Conservation (phyloP, 2,888 invertebrate genomes). For the Meta bourneti region DNA sequence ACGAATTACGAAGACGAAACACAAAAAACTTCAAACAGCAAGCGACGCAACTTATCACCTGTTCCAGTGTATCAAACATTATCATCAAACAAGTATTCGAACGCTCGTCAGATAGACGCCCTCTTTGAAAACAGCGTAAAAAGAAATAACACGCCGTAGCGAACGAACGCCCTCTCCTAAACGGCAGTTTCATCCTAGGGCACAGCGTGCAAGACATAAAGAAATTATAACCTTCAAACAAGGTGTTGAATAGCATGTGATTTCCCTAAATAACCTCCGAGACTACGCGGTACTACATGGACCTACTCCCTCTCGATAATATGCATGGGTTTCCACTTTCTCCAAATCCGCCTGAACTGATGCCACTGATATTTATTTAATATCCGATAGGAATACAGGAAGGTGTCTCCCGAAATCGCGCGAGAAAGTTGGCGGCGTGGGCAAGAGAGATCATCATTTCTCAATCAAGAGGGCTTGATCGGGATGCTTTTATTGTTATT, state of each 20-base stretch:
- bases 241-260: slow-evolving; percentile 40
- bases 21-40: not conserved
- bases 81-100: not conserved
- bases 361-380: slow-evolving; percentile 48
- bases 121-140: not conserved
- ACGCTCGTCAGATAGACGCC: not conserved
- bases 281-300: too few species aligned
- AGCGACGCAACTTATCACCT: not conserved
- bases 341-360: slow-evolving; percentile 7
- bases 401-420: slow-evolving; percentile 42
- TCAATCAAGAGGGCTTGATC: slow-evolving; percentile 66
- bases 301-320: too few species aligned
- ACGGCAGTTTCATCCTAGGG: slow-evolving; percentile 19
- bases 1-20: too few species aligned
- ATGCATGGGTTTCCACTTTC: not conserved
- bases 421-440: slow-evolving; percentile 54
- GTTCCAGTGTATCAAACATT: not conserved
- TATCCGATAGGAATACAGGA: slow-evolving; percentile 32
- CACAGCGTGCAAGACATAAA: not conserved
- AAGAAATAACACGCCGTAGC: not conserved
- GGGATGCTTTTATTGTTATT: slow-evolving; percentile 21
- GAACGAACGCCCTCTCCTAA: slow-evolving; percentile 31
- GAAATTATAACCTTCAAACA: slow-evolving; percentile 50
- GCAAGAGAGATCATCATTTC: slow-evolving; percentile 63
- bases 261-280: not conserved